These are phyloP conservation scores for Dilophus febrilis DNA, from an alignment of 2,888 invertebrate genomes.

Conservation along the genomic window DNA sequence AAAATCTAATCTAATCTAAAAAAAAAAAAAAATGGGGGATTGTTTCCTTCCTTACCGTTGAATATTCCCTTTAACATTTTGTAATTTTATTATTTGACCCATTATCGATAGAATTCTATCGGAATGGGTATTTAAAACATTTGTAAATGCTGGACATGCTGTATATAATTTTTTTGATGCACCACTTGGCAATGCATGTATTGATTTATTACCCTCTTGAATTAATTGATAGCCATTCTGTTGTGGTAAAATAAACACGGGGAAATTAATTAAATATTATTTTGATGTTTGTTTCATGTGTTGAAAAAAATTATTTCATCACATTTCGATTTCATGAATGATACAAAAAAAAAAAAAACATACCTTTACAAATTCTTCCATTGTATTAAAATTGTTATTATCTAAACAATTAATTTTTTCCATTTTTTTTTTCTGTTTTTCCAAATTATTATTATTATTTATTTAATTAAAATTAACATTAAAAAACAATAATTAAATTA, in stretches of 20 bases:
- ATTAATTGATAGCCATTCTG: slow-evolving; percentile 50
- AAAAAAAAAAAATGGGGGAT: background rate
- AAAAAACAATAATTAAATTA: background rate
- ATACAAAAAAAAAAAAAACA: background rate
- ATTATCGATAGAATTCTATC: slow-evolving; percentile 43
- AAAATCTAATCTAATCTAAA: too few relatives aligned
- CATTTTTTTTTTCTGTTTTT: background rate
- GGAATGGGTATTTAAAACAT: slow-evolving; percentile 44
- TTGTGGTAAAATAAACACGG: slow-evolving; percentile 13
- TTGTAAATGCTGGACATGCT: slow-evolving; percentile 57
- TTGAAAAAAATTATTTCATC: background rate
- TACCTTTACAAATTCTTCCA: slow-evolving; percentile 23
- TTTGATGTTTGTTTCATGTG: background rate
- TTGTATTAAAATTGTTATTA: slow-evolving; percentile 4
- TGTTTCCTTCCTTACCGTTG: slow-evolving; percentile 28
- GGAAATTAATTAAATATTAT: background rate
- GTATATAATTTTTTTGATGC: slow-evolving; percentile 55
- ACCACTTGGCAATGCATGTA: slow-evolving; percentile 55
- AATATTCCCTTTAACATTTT: slow-evolving; percentile 39
- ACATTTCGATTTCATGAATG: too few relatives aligned
- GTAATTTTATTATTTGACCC: slow-evolving; percentile 35
- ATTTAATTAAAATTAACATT: background rate
- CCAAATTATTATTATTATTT: background rate
- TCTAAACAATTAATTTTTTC: background rate
- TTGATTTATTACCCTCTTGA: slow-evolving; percentile 47